Percentiles rank a stretch among this genome's conserved stretches.
Conservation (phyloP, 1,140 invertebrate species). For the Acromyrmex heyeri region DNA sequence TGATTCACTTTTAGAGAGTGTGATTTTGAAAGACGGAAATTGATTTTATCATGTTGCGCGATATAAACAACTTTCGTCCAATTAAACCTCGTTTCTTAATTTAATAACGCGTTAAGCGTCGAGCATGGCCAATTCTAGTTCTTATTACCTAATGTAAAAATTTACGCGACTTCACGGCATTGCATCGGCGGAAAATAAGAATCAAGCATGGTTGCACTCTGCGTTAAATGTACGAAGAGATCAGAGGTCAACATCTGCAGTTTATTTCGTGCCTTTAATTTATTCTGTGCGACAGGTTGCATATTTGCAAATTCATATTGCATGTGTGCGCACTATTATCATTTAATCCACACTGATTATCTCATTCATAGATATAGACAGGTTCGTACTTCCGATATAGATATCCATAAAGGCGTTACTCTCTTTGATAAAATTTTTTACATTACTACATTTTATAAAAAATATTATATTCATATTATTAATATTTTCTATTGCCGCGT, state of each 20-base stretch:
- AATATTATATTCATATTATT: not conserved
- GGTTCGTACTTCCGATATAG: not conserved
- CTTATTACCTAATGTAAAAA: not conserved
- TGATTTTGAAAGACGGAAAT: conserved; percentile 41
- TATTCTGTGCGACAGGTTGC: conserved; percentile 39
- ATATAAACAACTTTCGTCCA: conserved; percentile 29
- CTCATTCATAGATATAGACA: conserved; percentile 1
- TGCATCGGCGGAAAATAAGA: not conserved
- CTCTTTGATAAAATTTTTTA: too few species aligned
- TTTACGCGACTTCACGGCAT: not conserved
- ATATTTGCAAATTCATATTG: conserved; percentile 30
- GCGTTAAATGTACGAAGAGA: not conserved
- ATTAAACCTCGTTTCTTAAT: conserved; percentile 13
- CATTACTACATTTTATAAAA: too few species aligned
- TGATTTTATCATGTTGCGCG: conserved; percentile 15
- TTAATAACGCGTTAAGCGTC: not conserved
- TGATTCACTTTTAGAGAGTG: too few species aligned
- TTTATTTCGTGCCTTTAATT: conserved; percentile 35
- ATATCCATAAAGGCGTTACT: not conserved
- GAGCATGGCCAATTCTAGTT: not conserved
- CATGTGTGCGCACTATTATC: conserved; percentile 25
- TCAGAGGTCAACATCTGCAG: conserved; percentile 28
- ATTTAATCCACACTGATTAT: conserved; percentile 7
- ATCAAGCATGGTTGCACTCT: not conserved
- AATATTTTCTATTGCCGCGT: not conserved